A percentile compares a stretch with the other conserved stretches of the same genome.
Evolutionary conservation across 2,113 vertebrate species (phyloP).

Genomic region (Oophaga pumilio): DNA sequence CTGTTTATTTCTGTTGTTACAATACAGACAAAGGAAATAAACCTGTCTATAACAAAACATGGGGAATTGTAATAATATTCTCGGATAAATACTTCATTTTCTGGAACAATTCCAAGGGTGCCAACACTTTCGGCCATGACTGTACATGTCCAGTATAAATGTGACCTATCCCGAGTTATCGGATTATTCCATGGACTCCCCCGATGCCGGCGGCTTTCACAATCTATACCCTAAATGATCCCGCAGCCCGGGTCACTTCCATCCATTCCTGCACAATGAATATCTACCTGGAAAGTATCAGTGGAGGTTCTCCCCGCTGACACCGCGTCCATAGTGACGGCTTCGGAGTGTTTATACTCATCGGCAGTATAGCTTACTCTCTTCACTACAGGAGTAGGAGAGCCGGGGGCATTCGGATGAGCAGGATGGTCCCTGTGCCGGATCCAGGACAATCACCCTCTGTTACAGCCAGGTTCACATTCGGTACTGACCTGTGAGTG

Average conservation of each 20-base stretch:
- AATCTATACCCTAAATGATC: not conserved
- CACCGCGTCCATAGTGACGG: not conserved
- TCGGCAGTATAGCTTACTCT: not conserved
- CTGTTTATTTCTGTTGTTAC: too few species aligned
- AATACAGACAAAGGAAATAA: too few species aligned
- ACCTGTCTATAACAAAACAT: too few species aligned
- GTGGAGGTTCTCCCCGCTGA: not conserved
- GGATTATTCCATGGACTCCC: not conserved
- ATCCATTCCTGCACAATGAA: not conserved
- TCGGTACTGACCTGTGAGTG: not conserved
- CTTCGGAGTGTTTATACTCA: not conserved
- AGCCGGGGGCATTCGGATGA: not conserved
- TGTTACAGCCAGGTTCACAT: slow-evolving; percentile 22
- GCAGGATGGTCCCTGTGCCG: not conserved
- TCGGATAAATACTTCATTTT: too few species aligned
- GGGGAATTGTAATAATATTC: too few species aligned
- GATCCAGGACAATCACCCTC: slow-evolving; percentile 8
- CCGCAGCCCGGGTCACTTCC: not conserved
- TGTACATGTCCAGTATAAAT: too few species aligned
- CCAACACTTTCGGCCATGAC: too few species aligned
- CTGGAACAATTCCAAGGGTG: too few species aligned
- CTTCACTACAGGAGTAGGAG: not conserved
- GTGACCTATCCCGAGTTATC: too few species aligned
- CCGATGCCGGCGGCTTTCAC: too few species aligned
- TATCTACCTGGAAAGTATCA: not conserved